Evolutionary conservation across 2,797 vertebrate genomes (phyloP).

Genomic region (Falco cherrug): DNA sequence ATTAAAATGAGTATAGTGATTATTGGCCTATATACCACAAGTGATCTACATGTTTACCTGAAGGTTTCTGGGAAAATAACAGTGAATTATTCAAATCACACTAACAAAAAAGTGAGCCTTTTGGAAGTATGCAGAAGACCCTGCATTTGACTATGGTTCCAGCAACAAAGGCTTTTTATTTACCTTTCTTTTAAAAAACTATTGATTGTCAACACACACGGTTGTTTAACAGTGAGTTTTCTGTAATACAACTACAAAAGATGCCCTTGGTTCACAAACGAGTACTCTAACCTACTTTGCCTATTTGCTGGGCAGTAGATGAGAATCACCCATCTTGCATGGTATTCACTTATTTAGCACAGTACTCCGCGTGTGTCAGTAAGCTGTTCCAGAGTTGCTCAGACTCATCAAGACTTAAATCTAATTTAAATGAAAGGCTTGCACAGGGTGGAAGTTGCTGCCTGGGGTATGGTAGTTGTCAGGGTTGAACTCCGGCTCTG

Average conservation of each 20-base stretch:
- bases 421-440: not conserved
- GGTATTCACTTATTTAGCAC: not conserved
- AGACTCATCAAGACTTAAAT: not conserved
- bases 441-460: not conserved
- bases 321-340: not conserved
- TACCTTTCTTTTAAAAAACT: not conserved
- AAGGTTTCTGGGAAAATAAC: not conserved
- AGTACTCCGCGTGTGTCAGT: not conserved
- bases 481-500: not conserved
- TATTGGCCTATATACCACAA: not conserved
- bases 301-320: not conserved
- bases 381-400: not conserved
- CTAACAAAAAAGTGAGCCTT: not conserved
- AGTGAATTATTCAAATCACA: not conserved
- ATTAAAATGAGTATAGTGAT: not conserved
- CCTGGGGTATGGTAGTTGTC: not conserved
- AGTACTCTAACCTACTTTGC: not conserved
- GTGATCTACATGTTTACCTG: not conserved
- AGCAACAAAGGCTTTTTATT: not conserved
- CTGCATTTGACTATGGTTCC: not conserved
- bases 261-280: not conserved
- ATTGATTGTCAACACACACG: not conserved
- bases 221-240: not conserved
- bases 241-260: not conserved
- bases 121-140: not conserved